Evolutionary conservation across 2,888 invertebrate species (phyloP).

Genomic region (Drosophila mettleri): DNA sequence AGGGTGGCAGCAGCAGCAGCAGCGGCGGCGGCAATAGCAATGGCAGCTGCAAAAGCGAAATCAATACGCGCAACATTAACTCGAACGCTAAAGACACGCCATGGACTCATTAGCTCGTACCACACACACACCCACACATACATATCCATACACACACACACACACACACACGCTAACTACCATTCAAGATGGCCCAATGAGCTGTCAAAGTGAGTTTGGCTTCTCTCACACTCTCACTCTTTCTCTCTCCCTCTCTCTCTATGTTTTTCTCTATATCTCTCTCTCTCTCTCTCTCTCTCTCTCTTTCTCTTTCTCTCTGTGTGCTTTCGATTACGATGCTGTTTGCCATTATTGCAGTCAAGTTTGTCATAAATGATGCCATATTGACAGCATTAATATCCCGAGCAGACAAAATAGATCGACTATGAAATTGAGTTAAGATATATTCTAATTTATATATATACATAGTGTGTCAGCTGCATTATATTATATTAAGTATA

Average conservation of each 20-base stretch:
- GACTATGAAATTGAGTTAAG: constrained; percentile 7
- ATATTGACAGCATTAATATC: constrained; percentile 60
- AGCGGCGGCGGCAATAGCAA: constrained; percentile 16
- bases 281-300: too few relatives aligned
- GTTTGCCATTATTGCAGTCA: constrained; percentile 54
- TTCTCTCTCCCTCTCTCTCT: too few relatives aligned
- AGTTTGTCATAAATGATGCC: constrained; percentile 75
- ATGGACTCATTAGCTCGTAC: constrained; percentile 73
- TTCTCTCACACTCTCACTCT: too few relatives aligned
- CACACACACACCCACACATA: constrained; percentile 4
- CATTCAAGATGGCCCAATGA: constrained; percentile 29
- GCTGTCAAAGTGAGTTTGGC: constrained; percentile 19
- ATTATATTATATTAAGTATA: too few relatives aligned
- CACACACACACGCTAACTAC: not conserved
- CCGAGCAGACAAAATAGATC: not conserved
- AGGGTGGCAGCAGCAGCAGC: constrained; percentile 8
- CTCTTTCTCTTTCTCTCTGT: too few relatives aligned
- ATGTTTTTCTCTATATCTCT: too few relatives aligned
- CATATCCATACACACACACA: constrained; percentile 4
- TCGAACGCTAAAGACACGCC: constrained; percentile 75
- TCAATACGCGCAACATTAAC: constrained; percentile 80
- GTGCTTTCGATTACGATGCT: constrained; percentile 37
- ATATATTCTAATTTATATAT: not conserved
- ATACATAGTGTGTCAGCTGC: not conserved
- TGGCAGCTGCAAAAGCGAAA: constrained; percentile 56